Evolutionary conservation across 2,113 vertebrate genomes (phyloP).

Genomic region (Neotoma lepida): DNA sequence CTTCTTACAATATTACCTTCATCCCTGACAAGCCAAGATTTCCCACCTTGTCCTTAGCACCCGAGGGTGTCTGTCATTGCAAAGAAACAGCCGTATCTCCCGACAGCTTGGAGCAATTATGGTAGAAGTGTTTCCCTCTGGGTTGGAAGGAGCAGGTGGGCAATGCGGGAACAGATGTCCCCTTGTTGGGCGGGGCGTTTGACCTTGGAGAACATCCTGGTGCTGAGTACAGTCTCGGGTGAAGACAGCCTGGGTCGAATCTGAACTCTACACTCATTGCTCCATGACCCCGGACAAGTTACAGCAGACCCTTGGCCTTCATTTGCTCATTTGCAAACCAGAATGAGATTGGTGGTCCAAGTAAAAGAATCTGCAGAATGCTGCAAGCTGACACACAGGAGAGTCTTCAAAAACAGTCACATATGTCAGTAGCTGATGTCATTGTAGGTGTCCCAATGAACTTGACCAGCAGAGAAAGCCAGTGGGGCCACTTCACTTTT

Average conservation of each 20-base stretch:
- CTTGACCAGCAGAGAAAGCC: not conserved
- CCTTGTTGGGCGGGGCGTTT: not conserved
- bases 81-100: constrained; percentile 46
- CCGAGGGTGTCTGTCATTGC: constrained; percentile 19
- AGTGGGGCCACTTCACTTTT: not conserved
- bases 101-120: constrained; percentile 54
- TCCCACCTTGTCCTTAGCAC: not conserved
- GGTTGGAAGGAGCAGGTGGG: constrained; percentile 43
- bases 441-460: not conserved
- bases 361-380: not conserved
- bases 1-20: constrained; percentile 54
- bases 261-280: not conserved
- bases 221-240: accelerated
- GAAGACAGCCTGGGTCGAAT: not conserved
- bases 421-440: not conserved
- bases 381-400: not conserved
- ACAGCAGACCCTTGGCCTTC: not conserved
- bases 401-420: not conserved
- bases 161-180: constrained; percentile 57
- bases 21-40: constrained; percentile 57
- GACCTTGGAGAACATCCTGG: constrained; percentile 52
- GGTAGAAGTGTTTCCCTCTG: constrained; percentile 35
- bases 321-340: not conserved
- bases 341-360: not conserved
- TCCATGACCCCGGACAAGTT: not conserved